Evolutionary conservation across 1,140 invertebrate species (phyloP).

Genomic region (Branchinecta lynchi): DNA sequence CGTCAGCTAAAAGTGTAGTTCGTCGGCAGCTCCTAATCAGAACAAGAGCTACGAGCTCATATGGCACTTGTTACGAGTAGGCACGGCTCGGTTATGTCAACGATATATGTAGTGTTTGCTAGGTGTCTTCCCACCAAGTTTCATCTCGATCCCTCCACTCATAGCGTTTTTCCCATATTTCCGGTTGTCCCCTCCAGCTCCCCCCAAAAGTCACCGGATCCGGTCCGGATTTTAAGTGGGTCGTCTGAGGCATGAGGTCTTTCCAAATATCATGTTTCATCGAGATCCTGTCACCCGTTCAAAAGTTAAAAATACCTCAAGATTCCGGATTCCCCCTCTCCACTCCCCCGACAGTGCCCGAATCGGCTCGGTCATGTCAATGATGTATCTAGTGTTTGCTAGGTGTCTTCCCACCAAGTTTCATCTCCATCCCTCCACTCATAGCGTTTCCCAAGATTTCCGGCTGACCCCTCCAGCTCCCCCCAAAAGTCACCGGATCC

Average conservation of each 20-base stretch:
- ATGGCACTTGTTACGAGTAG: no score
- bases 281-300: no score
- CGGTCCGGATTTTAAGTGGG: not conserved
- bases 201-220: not conserved
- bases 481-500: not conserved
- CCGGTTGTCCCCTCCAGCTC: not conserved
- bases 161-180: not conserved
- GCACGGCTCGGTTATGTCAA: no score
- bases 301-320: no score
- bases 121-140: not conserved
- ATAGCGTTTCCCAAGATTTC: not conserved
- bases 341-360: no score
- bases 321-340: no score
- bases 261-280: constrained; percentile 7
- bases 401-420: not conserved
- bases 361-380: no score
- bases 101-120: not conserved
- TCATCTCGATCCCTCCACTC: constrained; percentile 8
- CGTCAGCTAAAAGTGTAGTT: no score
- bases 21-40: no score
- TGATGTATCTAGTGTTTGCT: no score
- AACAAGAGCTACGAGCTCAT: no score
- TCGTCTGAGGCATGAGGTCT: not conserved
- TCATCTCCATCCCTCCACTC: not conserved
- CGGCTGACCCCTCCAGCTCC: not conserved